Evolutionary conservation across 1,140 invertebrate species (phyloP).

Genomic region (Augochlora pura): DNA sequence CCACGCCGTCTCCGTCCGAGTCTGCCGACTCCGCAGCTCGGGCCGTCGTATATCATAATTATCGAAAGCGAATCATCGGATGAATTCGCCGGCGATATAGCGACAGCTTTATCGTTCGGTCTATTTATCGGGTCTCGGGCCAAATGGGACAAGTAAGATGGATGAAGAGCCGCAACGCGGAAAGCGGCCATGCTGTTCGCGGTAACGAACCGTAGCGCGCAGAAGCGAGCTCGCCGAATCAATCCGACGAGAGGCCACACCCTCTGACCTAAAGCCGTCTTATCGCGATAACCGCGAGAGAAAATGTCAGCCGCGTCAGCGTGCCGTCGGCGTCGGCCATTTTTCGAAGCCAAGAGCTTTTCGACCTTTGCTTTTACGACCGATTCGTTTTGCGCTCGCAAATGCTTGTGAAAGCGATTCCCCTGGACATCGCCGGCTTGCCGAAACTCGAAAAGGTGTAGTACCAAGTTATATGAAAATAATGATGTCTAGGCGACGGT

Average conservation of each 20-base stretch:
- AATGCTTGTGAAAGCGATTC: no score
- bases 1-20: no score
- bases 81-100: conserved; percentile 25
- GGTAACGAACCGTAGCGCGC: conserved; percentile 74
- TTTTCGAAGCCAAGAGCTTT: conserved; percentile 9
- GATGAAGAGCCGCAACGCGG: conserved; percentile 42
- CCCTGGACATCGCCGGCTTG: no score
- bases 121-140: conserved; percentile 38
- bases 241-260: conserved; percentile 77
- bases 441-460: background rate
- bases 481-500: conserved; percentile 28
- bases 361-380: background rate
- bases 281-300: conserved; percentile 68
- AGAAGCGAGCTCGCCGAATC: conserved; percentile 75
- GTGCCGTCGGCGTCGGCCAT: conserved; percentile 36
- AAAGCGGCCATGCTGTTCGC: conserved; percentile 71
- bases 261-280: conserved; percentile 77
- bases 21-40: background rate
- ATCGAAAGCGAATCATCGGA: conserved; percentile 35
- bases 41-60: conserved; percentile 45
- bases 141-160: conserved; percentile 40
- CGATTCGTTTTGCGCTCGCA: background rate
- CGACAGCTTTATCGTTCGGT: conserved; percentile 41
- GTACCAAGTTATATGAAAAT: conserved; percentile 9
- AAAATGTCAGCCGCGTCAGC: conserved; percentile 64